Evolutionary conservation across 2,888 invertebrate species (phyloP).

Genomic region (Eupithecia subfuscata): DNA sequence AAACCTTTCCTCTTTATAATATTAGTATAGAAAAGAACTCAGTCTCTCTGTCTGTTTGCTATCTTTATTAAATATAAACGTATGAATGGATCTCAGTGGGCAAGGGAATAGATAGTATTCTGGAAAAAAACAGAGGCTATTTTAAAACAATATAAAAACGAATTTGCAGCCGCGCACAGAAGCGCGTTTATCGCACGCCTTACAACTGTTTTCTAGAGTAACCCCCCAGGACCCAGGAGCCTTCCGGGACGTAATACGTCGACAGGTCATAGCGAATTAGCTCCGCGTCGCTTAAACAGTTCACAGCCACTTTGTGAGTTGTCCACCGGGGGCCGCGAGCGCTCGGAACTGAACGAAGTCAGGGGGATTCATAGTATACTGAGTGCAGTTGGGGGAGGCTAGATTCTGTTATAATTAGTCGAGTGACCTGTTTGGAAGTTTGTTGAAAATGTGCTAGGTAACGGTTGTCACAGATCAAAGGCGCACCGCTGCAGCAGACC

Average conservation of each 20-base stretch:
- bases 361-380: neutral
- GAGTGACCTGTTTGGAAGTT: neutral
- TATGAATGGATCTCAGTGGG: no score
- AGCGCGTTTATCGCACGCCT: no score
- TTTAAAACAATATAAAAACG: no score
- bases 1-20: no score
- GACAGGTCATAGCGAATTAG: slow-evolving; percentile 24
- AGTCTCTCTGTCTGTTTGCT: no score
- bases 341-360: neutral
- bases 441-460: neutral
- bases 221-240: neutral
- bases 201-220: neutral
- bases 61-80: no score
- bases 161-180: no score
- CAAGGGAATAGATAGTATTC: no score
- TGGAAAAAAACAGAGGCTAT: no score
- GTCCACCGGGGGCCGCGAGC: slow-evolving; percentile 2
- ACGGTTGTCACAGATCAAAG: no score
- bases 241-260: slow-evolving; percentile 24
- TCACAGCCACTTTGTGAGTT: slow-evolving; percentile 9
- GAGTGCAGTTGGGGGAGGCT: neutral
- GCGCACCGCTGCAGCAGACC: no score
- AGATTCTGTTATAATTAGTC: neutral
- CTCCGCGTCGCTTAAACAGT: slow-evolving; percentile 29
- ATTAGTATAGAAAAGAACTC: no score